Evolutionary conservation across 2,888 invertebrate genomes (phyloP), one percentile per base, ranked within the genome.

Genomic region (Mesochorus sp.): DNA sequence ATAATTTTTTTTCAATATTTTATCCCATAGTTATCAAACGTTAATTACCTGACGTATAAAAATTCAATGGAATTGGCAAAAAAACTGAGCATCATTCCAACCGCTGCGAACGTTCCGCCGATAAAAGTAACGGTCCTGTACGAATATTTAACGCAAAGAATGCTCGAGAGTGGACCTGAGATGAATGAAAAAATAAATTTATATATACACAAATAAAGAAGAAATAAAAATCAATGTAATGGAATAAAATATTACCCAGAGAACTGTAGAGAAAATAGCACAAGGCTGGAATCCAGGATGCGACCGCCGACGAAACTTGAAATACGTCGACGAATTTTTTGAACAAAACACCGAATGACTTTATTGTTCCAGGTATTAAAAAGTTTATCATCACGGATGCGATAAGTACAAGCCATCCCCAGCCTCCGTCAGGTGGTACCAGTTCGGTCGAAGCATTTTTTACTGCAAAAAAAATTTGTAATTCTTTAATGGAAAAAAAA

Each of bases 191-290:
- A n/a, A 10, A 24, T 1, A 34, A n/a, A n/a, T n/a, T n/a, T n/a
- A n/a, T n/a, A 64, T n/a, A 44, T 21, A 44, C 24, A 42, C 26
- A 12, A 53, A 26, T 37, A 42, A 34, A 4, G 19, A 44, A 53
- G 55, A 71, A 67, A 49, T 31, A 5, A 61, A 10, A 39, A 10
- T 51, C n/a, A 39, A 37, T 19, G 31, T 0, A 2, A 10, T 10
- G 3, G n/a, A n/a, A 21, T 4, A 34, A 34, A 47, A 42, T 19
- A 39, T 93, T 90, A 96, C 97, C 97, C 88, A 97, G 92, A 82
- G 97, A 97, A 91, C 96, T 97, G 92, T 97, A 97, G 2, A 97
- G 92, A 90, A 97, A 97, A 89, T 97, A 97, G 87, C 97, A 97
- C 4, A 97, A 91, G 0, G 97, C 96, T n/a, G 96, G 96, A 83